A percentile compares a stretch with the other conserved stretches of the same genome.
phyloP scores from a whole-genome alignment of 2,888 invertebrate genomes.

The Drosophila pseudotakahashii region DNA sequence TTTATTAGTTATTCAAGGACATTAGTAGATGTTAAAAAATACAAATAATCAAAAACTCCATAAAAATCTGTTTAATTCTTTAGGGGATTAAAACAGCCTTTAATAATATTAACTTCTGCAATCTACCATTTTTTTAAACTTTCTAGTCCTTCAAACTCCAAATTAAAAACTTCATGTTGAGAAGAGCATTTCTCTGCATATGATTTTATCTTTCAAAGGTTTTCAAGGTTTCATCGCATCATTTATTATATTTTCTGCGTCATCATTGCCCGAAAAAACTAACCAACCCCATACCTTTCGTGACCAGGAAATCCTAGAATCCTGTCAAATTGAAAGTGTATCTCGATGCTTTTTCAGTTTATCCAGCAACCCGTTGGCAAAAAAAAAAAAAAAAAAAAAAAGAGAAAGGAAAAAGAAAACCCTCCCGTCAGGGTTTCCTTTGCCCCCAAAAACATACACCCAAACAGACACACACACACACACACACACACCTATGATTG shows the following conservation, averaged over 20 bases:
- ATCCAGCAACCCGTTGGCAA: conserved; percentile 9
- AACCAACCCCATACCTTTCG: not conserved
- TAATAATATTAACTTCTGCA: too few species aligned
- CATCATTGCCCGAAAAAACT: not conserved
- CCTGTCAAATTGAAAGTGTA: conserved; percentile 26
- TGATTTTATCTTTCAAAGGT: not conserved
- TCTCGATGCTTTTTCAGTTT: conserved; percentile 17
- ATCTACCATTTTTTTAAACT: too few species aligned
- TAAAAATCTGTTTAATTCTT: too few species aligned
- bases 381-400: conserved; percentile 8
- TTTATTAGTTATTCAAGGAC: too few species aligned
- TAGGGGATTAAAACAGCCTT: too few species aligned
- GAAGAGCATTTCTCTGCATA: not conserved
- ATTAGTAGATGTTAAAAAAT: too few species aligned
- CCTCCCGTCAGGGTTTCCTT: conserved; percentile 18
- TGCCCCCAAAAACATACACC: conserved; percentile 1
- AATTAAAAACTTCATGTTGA: too few species aligned
- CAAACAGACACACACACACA: not conserved
- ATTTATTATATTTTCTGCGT: conserved; percentile 18
- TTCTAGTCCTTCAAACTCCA: too few species aligned
- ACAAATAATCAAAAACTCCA: too few species aligned
- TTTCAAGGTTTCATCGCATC: not conserved
- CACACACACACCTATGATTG: conserved; percentile 61
- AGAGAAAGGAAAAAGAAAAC: not conserved
- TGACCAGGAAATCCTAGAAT: conserved; percentile 15